Percentiles rank a stretch among this genome's conserved stretches.
Evolutionary conservation across 2,888 invertebrate genomes (phyloP).

Genomic region (Cactoblastis cactorum): DNA sequence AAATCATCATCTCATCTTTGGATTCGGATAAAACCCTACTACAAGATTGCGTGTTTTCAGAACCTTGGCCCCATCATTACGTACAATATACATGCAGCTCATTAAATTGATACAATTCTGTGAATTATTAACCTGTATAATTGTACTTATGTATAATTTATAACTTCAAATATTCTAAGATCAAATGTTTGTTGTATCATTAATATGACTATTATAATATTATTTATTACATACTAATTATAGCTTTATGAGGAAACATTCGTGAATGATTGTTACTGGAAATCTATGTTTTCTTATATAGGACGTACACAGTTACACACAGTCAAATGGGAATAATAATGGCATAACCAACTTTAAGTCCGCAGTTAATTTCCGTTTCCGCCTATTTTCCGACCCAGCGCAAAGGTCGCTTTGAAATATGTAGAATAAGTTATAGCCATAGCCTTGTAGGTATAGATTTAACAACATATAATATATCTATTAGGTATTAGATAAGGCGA

Average conservation of each 20-base stretch:
- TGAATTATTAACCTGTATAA: neutral
- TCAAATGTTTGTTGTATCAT: no score
- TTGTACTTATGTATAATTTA: neutral
- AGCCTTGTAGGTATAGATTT: neutral
- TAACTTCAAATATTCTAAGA: no score
- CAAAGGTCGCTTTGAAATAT: conserved; percentile 4
- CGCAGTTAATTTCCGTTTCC: neutral
- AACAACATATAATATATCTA: no score
- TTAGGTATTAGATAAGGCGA: no score
- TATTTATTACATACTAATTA: no score
- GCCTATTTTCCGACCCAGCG: neutral
- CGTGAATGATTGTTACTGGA: no score
- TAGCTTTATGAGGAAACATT: no score
- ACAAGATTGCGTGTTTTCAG: conserved; percentile 11
- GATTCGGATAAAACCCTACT: neutral
- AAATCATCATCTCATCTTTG: no score
- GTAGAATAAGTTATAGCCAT: neutral
- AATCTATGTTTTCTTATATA: no score
- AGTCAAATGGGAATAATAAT: neutral
- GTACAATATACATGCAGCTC: neutral
- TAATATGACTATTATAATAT: no score
- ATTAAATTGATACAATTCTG: conserved; percentile 8
- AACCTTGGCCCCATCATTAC: conserved; percentile 6
- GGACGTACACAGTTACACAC: no score
- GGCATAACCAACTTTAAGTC: neutral